These are phyloP conservation scores for Cercopithecus neglectus DNA, from an alignment of 2,797 vertebrate species.

Conservation along the genomic window DNA sequence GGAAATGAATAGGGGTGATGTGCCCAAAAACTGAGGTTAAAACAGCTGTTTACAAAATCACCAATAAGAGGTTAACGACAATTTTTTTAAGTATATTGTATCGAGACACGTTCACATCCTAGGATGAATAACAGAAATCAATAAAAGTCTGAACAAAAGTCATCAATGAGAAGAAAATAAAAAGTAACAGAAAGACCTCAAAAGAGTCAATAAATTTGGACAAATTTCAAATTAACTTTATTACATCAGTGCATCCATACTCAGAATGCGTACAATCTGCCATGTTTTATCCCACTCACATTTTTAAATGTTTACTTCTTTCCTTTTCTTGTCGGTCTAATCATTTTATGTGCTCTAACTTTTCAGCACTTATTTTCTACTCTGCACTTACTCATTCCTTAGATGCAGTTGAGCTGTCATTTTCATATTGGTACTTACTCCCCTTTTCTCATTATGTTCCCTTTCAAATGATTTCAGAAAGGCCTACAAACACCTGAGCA, in stretches of 20 bases:
- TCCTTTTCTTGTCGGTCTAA: background rate
- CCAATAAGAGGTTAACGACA: background rate
- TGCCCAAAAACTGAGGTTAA: background rate
- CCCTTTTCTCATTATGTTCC: background rate
- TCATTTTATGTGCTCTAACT: background rate
- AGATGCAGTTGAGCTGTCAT: background rate
- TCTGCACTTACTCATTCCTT: background rate
- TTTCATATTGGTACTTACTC: background rate
- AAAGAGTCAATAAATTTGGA: background rate
- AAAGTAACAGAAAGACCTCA: background rate
- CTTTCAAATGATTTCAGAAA: background rate
- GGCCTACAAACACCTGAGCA: background rate
- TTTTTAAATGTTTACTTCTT: background rate
- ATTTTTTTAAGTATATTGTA: background rate
- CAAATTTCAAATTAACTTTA: constrained; percentile 8
- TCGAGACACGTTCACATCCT: background rate
- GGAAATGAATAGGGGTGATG: background rate
- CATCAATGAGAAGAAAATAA: background rate
- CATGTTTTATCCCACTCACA: background rate
- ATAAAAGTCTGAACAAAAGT: constrained; percentile 23
- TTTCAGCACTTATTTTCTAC: background rate
- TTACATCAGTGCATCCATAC: background rate
- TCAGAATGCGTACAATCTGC: background rate
- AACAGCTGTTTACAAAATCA: background rate
- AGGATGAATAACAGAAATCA: background rate